Conservation (phyloP, 2,797 vertebrate species). For the Siniperca undulata region DNA sequence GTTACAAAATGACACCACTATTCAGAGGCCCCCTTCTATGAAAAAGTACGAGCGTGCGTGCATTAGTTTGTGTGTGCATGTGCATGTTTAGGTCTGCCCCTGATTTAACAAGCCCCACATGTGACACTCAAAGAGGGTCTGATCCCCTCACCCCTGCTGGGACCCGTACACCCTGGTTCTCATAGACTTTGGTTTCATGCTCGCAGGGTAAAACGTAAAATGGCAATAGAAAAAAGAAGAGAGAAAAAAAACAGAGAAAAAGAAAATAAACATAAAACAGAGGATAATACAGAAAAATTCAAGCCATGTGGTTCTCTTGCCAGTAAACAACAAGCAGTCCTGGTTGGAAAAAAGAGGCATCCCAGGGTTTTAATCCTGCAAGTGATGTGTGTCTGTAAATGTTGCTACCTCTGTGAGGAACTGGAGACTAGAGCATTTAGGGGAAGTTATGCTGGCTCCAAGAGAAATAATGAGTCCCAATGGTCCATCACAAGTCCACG, state of each 20-base stretch:
- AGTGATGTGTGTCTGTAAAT: conserved; percentile 73
- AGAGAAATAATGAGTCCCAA: conserved; percentile 75
- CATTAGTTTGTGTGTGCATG: conserved; percentile 21
- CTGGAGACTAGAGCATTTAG: conserved; percentile 66
- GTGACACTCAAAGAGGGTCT: conserved; percentile 77
- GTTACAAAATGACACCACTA: conserved; percentile 58
- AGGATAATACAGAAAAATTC: conserved; percentile 73
- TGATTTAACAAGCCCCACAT: conserved; percentile 80
- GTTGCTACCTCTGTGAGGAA: conserved; percentile 64
- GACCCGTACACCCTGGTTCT: conserved; percentile 78
- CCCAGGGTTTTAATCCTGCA: conserved; percentile 59
- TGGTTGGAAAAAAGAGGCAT: conserved; percentile 59
- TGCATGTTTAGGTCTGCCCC: conserved; percentile 52
- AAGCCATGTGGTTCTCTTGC: conserved; percentile 76
- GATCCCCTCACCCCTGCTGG: conserved; percentile 78
- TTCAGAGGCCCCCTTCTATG: conserved; percentile 32
- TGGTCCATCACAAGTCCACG: conserved; percentile 60
- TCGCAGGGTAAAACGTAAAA: conserved; percentile 71
- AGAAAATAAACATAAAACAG: conserved; percentile 77
- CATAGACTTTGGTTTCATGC: conserved; percentile 82
- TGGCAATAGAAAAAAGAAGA: conserved; percentile 67
- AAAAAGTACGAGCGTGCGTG: conserved; percentile 24
- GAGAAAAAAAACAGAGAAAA: conserved; percentile 46
- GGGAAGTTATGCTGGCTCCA: conserved; percentile 64
- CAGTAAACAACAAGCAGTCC: conserved; percentile 71